Evolutionary conservation across 2,113 vertebrate genomes (phyloP), one percentile per base, ranked within the genome.

Genomic region (Syrrhaptes paradoxus): DNA sequence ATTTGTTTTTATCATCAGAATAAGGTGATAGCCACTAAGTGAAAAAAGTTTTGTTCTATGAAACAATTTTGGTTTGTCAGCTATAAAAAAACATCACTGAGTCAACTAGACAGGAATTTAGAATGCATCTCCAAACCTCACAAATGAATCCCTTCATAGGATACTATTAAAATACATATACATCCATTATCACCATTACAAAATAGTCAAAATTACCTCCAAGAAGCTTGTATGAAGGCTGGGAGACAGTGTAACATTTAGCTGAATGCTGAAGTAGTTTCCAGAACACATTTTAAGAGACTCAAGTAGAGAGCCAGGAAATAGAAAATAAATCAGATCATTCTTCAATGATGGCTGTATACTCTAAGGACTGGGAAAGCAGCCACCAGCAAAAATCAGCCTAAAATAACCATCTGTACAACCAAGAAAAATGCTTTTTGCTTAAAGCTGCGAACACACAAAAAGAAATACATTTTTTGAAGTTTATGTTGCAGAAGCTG

Each of bases 391-490:
- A 76, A 83, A 73, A 93, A 83, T 14, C 46, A 55, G 45, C 66
- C 66, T 77, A 80, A 94, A 96, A 89, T 70, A 93, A 73, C 58
- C 70, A 89, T 79, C 74, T 83, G 55, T 46, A 72, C 41, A 89
- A 90, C n/a, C 48, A 90, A 82, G 57, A 94, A 95, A 93, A 85
- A 87, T 31, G 45, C 7, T 89, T 92, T 93, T 63, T 89, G 57
- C n/a, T 86, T 54, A 76, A 91, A 95, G 74, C 32, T 0, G 0
- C 73, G 83, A 88, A 84, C 45, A 79, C 48, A 38, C 28, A 87
- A 89, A 90, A 91, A 87, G 31, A 81, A 93, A 83, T 19, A 77
- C 5, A 32, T 76, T 93, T 85, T 84, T 62, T 5, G 0, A 79
- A 73, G 46, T 70, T 85, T 71, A 84, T 77, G 65, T 67, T 94